Percentiles rank a stretch among this genome's conserved stretches.
Conservation (phyloP, 2,797 vertebrate genomes). For the Alouatta caraya region DNA sequence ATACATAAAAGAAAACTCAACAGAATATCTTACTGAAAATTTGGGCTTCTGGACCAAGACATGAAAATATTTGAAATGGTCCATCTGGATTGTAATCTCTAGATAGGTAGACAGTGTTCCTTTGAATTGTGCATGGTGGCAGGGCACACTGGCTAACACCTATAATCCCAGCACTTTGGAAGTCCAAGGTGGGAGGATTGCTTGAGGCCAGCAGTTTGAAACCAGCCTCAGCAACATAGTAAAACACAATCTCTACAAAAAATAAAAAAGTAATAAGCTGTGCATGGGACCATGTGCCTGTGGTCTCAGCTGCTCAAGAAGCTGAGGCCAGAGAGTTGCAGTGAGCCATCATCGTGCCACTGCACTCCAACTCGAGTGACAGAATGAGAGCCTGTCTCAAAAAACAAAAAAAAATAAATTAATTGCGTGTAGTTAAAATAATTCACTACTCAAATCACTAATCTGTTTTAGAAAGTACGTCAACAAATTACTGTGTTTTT, state of each 20-base stretch:
- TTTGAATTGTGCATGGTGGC: constrained; percentile 4
- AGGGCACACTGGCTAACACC: not conserved
- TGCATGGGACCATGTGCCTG: not conserved
- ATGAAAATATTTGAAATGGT: constrained; percentile 30
- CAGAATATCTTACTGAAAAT: constrained; percentile 6
- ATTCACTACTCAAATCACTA: constrained; percentile 32
- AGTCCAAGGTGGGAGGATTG: not conserved
- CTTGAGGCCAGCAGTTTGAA: not conserved
- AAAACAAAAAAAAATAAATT: not conserved
- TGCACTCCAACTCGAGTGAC: not conserved
- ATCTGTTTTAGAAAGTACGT: constrained; percentile 6
- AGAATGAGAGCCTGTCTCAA: not conserved
- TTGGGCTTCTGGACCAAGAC: not conserved
- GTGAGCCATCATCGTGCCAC: not conserved
- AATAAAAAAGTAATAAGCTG: not conserved
- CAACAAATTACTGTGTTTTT: constrained; percentile 65
- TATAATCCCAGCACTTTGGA: not conserved
- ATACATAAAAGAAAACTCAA: not conserved
- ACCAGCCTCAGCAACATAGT: not conserved
- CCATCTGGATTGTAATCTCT: not conserved
- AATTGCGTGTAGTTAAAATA: not conserved
- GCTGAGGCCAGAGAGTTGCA: not conserved
- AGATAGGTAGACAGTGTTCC: not conserved
- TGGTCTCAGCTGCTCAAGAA: not conserved
- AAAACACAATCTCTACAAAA: not conserved